Conservation (phyloP, 2,113 vertebrate species). For the Danio rerio region DNA sequence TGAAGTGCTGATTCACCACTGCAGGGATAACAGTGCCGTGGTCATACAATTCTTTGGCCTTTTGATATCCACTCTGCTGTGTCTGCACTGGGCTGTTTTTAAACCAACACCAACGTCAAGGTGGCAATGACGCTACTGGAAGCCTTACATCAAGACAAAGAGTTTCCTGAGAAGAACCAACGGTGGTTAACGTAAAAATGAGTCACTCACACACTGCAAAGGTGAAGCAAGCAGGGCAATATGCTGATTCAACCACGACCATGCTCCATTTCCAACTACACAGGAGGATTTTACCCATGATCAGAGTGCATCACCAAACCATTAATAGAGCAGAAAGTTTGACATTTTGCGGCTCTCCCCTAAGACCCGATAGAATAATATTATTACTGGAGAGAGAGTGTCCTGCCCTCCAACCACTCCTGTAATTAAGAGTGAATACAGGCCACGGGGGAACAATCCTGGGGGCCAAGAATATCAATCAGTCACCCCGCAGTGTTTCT, state of each 20-base stretch:
- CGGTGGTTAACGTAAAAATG: conserved; percentile 17
- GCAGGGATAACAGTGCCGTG: not conserved
- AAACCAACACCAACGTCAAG: conserved; percentile 20
- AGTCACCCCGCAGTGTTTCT: conserved; percentile 21
- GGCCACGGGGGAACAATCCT: not conserved
- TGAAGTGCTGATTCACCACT: conserved; percentile 41
- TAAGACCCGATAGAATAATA: conserved; percentile 33
- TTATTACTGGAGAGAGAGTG: conserved; percentile 32
- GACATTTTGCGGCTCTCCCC: conserved; percentile 40
- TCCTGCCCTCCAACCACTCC: conserved; percentile 30
- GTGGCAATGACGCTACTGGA: not conserved
- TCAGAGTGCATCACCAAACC: conserved; percentile 27
- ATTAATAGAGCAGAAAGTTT: conserved; percentile 35
- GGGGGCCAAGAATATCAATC: conserved; percentile 42
- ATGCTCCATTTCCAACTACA: conserved; percentile 20
- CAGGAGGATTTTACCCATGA: conserved; percentile 15
- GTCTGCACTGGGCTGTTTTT: conserved; percentile 25
- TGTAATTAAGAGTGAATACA: conserved; percentile 39
- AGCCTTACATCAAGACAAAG: not conserved
- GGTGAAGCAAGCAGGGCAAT: not conserved
- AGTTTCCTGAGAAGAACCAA: conserved; percentile 19
- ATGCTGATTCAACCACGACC: conserved; percentile 12
- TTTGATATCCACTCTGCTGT: conserved; percentile 24
- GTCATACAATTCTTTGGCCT: conserved; percentile 1
- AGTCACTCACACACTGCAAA: not conserved